Conservation (phyloP, 2,888 invertebrate genomes). For the Brachypalpus laphriformis region DNA sequence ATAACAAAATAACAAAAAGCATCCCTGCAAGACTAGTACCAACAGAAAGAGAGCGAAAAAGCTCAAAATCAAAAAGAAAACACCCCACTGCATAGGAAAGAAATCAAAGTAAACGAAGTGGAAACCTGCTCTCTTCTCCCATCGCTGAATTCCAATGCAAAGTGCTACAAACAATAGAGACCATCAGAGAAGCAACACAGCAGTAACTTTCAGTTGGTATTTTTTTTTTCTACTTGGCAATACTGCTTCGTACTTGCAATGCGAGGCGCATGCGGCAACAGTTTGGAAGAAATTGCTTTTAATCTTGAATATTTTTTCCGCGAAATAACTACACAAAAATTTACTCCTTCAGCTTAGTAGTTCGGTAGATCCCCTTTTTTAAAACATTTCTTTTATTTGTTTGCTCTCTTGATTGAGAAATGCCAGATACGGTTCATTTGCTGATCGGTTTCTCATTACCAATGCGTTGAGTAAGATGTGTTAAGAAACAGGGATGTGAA, state of each 20-base stretch:
- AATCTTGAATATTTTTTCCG: constrained; percentile 1
- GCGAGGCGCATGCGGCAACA: constrained; percentile 19
- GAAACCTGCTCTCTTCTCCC: constrained; percentile 44
- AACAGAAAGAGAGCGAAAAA: not conserved
- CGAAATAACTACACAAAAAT: not conserved
- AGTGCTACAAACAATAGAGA: constrained; percentile 17
- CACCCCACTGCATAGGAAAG: constrained; percentile 8
- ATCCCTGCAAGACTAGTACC: not conserved
- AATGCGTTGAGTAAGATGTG: constrained; percentile 48
- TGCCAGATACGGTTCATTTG: constrained; percentile 38
- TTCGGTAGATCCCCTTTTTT: not conserved
- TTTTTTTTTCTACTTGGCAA: constrained; percentile 32
- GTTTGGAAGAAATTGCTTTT: constrained; percentile 21
- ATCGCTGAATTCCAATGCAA: constrained; percentile 40
- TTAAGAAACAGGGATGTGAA: constrained; percentile 31
- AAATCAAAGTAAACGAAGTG: constrained; percentile 58
- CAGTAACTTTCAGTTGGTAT: constrained; percentile 7
- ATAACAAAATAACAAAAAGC: constrained; percentile 40
- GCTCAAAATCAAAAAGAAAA: constrained; percentile 9
- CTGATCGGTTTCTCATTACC: constrained; percentile 16
- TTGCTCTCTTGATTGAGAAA: constrained; percentile 29
- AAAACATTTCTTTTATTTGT: constrained; percentile 24
- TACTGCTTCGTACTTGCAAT: constrained; percentile 8
- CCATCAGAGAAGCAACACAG: constrained; percentile 19
- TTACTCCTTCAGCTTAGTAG: constrained; percentile 12